Conservation (phyloP, 2,888 invertebrate species). For the Sarcophaga carnaria region DNA sequence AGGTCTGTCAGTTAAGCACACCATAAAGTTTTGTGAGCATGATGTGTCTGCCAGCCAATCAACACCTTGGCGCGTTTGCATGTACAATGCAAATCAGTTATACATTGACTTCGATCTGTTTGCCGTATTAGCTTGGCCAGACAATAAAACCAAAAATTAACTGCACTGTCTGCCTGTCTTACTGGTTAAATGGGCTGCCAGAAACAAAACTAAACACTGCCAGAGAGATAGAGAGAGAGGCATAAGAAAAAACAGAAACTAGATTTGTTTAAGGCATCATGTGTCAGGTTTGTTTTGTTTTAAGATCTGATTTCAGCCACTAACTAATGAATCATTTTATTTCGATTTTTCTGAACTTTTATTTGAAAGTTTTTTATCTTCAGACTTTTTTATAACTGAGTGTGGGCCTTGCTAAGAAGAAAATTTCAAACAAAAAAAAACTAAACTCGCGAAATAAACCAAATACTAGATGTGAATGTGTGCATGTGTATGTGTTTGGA, state of each 20-base stretch:
- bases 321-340: conserved; percentile 80
- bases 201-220: not conserved
- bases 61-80: conserved; percentile 73
- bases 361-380: conserved; percentile 13
- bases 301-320: conserved; percentile 77
- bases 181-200: conserved; percentile 32
- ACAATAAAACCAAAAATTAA: conserved; percentile 29
- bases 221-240: not conserved
- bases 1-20: conserved; percentile 36
- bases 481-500: conserved; percentile 15
- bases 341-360: conserved; percentile 62
- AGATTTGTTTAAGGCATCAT: conserved; percentile 66
- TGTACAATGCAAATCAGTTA: conserved; percentile 79
- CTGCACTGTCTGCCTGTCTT: conserved; percentile 36
- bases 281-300: conserved; percentile 72
- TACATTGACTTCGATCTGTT: conserved; percentile 60
- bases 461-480: not conserved
- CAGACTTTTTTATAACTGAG: conserved; percentile 33
- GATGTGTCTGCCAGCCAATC: conserved; percentile 66
- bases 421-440: not conserved
- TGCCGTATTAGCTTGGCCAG: conserved; percentile 61
- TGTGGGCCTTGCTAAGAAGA: conserved; percentile 47
- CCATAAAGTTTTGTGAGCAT: conserved; percentile 44
- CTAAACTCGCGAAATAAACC: not conserved
- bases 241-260: conserved; percentile 22